Conservation (phyloP, 2,797 vertebrate species). For the Chelon labrosus region DNA sequence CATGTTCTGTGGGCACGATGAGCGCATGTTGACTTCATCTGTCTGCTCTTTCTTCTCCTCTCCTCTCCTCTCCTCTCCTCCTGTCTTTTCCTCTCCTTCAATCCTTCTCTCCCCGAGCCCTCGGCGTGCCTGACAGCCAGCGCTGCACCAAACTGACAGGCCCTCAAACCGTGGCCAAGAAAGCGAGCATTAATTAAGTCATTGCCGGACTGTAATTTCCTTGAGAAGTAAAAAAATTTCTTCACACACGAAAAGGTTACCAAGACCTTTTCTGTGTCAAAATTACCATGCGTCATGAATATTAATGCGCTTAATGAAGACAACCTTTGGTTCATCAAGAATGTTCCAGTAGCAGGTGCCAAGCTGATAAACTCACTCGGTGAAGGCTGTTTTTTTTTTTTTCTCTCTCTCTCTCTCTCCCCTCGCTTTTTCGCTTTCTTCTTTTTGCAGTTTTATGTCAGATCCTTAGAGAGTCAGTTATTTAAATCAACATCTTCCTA, state of each 20-base stretch:
- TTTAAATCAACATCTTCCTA: conserved; percentile 86
- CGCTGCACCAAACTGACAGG: conserved; percentile 96
- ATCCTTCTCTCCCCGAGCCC: conserved; percentile 81
- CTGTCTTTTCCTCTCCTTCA: conserved; percentile 82
- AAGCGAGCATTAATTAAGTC: conserved; percentile 99
- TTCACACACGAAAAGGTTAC: conserved; percentile 99
- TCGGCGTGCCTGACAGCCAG: conserved; percentile 91
- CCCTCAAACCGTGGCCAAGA: conserved; percentile 94
- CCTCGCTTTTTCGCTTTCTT: conserved; percentile 79
- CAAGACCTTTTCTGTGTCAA: conserved; percentile 99
- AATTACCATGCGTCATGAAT: conserved; percentile 99
- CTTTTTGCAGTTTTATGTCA: conserved; percentile 80
- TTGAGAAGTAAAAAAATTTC: conserved; percentile 99
- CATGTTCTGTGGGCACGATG: conserved; percentile 73
- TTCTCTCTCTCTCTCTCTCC: conserved; percentile 62
- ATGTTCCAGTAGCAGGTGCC: conserved; percentile 99
- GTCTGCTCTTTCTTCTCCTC: conserved; percentile 69
- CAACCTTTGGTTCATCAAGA: conserved; percentile 99
- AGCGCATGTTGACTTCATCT: conserved; percentile 78
- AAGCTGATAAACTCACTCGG: conserved; percentile 94
- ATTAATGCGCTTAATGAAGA: conserved; percentile 99
- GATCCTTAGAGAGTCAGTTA: conserved; percentile 85
- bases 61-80: conserved; percentile 75
- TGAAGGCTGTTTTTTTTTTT: conserved; percentile 81
- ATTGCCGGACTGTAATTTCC: conserved; percentile 99